phyloP scores from a whole-genome alignment of 35 echinoderm and acorn worm species.

The Acanthaster planci region DNA sequence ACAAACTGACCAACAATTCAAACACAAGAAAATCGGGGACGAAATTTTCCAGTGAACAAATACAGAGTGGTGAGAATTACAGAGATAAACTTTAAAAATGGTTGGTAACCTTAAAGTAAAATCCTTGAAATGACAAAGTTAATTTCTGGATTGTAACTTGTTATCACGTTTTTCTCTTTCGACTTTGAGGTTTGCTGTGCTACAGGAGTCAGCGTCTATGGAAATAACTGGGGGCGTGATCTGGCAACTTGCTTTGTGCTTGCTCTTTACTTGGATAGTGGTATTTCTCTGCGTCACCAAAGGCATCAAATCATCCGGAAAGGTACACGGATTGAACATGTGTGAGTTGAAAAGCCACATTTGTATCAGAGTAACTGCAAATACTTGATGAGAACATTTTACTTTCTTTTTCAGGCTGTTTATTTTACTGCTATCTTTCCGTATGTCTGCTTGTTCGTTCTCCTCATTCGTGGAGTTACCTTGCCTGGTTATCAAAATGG shows the following conservation, averaged over 20 bases:
- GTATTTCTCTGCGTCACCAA: conserved; percentile 60
- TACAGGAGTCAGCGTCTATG: no score
- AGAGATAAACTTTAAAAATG: no score
- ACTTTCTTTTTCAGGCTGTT: conserved; percentile 62
- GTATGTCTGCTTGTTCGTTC: conserved; percentile 72
- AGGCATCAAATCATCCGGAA: conserved; percentile 78
- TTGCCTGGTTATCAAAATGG: conserved; percentile 69
- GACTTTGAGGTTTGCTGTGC: no score
- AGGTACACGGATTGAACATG: conserved; percentile 19
- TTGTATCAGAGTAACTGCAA: background rate
- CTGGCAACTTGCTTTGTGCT: conserved; percentile 61
- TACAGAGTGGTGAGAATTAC: no score
- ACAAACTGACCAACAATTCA: no score
- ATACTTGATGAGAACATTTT: background rate
- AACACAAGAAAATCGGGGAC: no score
- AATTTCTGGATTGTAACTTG: no score
- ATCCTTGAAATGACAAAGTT: no score
- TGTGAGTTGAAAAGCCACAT: background rate
- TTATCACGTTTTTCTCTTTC: no score
- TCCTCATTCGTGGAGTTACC: conserved; percentile 80
- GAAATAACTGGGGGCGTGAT: conserved; percentile 43
- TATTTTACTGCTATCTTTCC: conserved; percentile 89
- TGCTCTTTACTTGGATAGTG: conserved; percentile 48
- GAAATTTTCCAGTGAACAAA: no score
- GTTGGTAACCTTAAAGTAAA: no score